Evolutionary conservation across 2,888 invertebrate genomes (phyloP), one percentile per base, ranked within the genome.

Genomic region (Steromphala cineraria): DNA sequence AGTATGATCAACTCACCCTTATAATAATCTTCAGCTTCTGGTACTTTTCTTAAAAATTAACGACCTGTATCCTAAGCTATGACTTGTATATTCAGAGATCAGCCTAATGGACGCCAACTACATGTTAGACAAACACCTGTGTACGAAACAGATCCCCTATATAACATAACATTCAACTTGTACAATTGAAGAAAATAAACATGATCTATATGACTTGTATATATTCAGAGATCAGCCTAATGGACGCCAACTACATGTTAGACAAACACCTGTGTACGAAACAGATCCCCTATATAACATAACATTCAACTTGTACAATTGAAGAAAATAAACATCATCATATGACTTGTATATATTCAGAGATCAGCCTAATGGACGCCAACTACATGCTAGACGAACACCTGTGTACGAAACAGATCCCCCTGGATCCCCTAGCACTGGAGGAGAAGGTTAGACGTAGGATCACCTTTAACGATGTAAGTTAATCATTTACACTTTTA

Each of bases 81-180:
- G n/a, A 7, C 36, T 46, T 36, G 8, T 36, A 36, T 36, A n/a
- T 36, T 3, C 88, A 93, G 93, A 92, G 81, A 86, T 93, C 53
- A 87, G 87, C 13, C 83, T 94, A 15, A 92, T 94, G 92, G 94
- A 94, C 83, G 92, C 93, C 17, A 94, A 94, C 84, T 93, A 93
- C 85, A 89, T 90, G 0, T 81, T 91, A 67, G 93, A 94, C 81
- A 91, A 93, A 78, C 89, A 87, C 36, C 82, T 94, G 19, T 92
- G 91, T 2, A 87, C 85, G 17, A 71, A 78, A 31, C 75, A 67
- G 3, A 84, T 91, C 4, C 80, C 86, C 17, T n/a, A n/a, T n/a
- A n/a, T n/a, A n/a, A n/a, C n/a, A n/a, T n/a, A n/a, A n/a, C n/a
- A n/a, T n/a, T n/a, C n/a, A n/a, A n/a, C n/a, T n/a, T n/a, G n/a